Evolutionary conservation across 2,113 vertebrate genomes (phyloP).

Genomic region (Pangasianodon hypophthalmus): DNA sequence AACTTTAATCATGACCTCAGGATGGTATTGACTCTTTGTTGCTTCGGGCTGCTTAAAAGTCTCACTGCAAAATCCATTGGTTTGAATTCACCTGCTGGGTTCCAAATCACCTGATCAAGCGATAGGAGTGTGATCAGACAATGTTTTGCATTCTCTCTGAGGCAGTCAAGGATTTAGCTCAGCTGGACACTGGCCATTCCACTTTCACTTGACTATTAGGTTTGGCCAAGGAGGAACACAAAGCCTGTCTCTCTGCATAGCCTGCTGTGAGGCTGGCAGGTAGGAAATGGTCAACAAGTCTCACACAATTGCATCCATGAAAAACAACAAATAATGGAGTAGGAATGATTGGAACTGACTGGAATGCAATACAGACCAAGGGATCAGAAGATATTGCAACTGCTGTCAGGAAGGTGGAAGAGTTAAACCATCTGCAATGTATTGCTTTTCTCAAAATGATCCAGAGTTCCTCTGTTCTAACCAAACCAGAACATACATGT

Average conservation of each 20-base stretch:
- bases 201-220: slow-evolving; percentile 8
- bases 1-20: background rate
- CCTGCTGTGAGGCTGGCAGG: slow-evolving; percentile 5
- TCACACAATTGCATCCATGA: background rate
- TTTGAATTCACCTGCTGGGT: slow-evolving; percentile 11
- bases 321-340: background rate
- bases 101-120: slow-evolving; percentile 29
- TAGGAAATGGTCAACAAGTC: slow-evolving; percentile 17
- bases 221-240: background rate
- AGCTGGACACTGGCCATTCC: slow-evolving; percentile 30
- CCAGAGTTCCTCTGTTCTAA: background rate
- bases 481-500: slow-evolving; percentile 14
- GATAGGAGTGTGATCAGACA: slow-evolving; percentile 2
- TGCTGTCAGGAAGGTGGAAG: background rate
- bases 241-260: slow-evolving; percentile 22
- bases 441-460: background rate
- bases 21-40: background rate
- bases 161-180: slow-evolving; percentile 7
- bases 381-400: background rate
- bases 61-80: slow-evolving; percentile 5
- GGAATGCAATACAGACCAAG: background rate
- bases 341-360: background rate
- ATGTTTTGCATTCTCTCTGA: slow-evolving; percentile 8
- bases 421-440: background rate
- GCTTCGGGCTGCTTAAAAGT: background rate